phyloP scores from a whole-genome alignment of 2,797 vertebrate species.

The Sebastes kiyomatsui region DNA sequence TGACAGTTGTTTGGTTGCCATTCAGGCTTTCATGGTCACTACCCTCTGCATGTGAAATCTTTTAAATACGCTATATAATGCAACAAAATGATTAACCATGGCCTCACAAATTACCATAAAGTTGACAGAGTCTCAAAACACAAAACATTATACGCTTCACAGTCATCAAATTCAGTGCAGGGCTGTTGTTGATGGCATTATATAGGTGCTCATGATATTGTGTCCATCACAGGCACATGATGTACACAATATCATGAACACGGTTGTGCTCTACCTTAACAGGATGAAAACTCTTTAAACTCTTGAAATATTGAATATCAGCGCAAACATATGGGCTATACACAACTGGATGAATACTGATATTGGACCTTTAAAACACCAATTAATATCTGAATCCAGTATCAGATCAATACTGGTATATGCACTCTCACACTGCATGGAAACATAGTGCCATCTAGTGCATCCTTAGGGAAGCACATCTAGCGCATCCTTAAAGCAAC shows the following conservation, averaged over 20 bases:
- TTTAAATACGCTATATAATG: background rate
- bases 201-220: background rate
- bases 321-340: background rate
- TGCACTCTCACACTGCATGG: background rate
- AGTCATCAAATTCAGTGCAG: background rate
- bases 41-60: background rate
- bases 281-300: background rate
- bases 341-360: background rate
- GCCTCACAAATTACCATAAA: background rate
- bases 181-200: background rate
- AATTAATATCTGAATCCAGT: background rate
- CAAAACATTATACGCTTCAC: background rate
- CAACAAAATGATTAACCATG: background rate
- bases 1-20: background rate
- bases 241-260: too few species aligned
- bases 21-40: background rate
- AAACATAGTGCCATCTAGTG: constrained; percentile 62
- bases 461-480: too few species aligned
- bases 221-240: background rate
- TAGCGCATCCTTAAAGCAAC: too few species aligned
- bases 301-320: background rate
- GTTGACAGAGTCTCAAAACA: background rate
- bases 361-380: background rate
- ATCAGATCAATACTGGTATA: background rate
- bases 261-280: background rate